Evolutionary conservation across 2,888 invertebrate genomes (phyloP), one percentile per base, ranked within the genome.

Genomic region (Catotricha subobsoleta): DNA sequence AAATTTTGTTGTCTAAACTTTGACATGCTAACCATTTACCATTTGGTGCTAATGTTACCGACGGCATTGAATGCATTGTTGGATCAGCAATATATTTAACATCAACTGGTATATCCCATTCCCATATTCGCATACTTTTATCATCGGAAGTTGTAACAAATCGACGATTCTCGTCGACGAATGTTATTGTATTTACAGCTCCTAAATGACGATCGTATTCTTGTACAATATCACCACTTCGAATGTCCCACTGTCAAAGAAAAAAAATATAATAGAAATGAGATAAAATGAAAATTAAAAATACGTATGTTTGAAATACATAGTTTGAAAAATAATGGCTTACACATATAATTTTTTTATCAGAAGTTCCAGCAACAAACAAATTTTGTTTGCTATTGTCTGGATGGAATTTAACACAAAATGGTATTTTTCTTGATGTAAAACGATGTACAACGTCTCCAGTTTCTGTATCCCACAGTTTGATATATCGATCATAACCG

Each of bases 81-180:
- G 98, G 97, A 64, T 99, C 98, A 1, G 98, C 98, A 48, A 99
- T 97, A 62, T 98, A 94, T 60, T 99, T 99, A 83, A 98, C 98
- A 62, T 99, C 98, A 2, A 98, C 98, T 0, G 90, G 90, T 53
- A 90, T 90, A 57, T 90, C 88, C 97, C 98, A 98, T 68, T 99
- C 98, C 98, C 98, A 99, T 37, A 99, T 94, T 40, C 98, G 68
- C 50, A 99, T 69, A 57, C 92, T 94, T 66, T 99, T 99, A 62
- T 99, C 98, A 59, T 99, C 98, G 0, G 97, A 97, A 0, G 98
- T 97, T 13, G 97, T 92, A 3, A 97, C 95, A 64, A 99, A 98
- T 51, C 98, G 67, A 20, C 97, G 68, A 66, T 97, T 97, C 55
- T 95, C 92, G 60, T 99, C 98, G 2, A 99, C 95, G 64, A 99